These are phyloP conservation scores for Acanthopagrus latus DNA, from an alignment of 2,797 vertebrate species.

Conservation along the genomic window DNA sequence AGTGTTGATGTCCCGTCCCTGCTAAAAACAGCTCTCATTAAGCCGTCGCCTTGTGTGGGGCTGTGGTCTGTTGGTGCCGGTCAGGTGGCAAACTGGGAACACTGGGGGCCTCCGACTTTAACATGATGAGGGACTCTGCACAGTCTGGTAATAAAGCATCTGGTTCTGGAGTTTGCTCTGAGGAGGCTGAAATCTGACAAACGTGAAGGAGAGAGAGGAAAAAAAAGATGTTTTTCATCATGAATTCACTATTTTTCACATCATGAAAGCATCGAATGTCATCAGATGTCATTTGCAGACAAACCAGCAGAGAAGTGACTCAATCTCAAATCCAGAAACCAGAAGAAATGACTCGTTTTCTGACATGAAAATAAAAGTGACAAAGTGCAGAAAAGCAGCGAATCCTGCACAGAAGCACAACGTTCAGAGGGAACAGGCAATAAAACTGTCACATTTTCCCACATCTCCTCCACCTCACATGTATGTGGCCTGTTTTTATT, in stretches of 20 bases:
- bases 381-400: conserved; percentile 33
- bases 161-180: background rate
- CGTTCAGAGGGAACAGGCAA: conserved; percentile 16
- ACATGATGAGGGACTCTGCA: conserved; percentile 22
- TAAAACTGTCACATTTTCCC: conserved; percentile 28
- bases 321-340: conserved; percentile 16
- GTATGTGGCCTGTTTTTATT: conserved; percentile 12
- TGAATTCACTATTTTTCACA: conserved; percentile 1
- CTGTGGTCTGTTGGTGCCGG: conserved; percentile 20
- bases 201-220: background rate
- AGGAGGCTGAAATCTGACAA: background rate
- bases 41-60: conserved; percentile 52
- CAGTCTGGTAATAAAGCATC: conserved; percentile 7
- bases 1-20: conserved; percentile 52
- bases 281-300: conserved; percentile 23
- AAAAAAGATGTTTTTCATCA: conserved; percentile 7
- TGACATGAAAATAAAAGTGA: conserved; percentile 15
- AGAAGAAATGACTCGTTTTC: conserved; percentile 11
- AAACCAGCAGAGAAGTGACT: conserved; percentile 18
- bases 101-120: background rate
- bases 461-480: conserved; percentile 12
- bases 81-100: conserved; percentile 26
- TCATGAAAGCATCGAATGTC: conserved; percentile 24
- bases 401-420: conserved; percentile 43
- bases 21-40: conserved; percentile 58